phyloP scores from a whole-genome alignment of 1,140 invertebrate genomes.

The Drosophila repleta region DNA sequence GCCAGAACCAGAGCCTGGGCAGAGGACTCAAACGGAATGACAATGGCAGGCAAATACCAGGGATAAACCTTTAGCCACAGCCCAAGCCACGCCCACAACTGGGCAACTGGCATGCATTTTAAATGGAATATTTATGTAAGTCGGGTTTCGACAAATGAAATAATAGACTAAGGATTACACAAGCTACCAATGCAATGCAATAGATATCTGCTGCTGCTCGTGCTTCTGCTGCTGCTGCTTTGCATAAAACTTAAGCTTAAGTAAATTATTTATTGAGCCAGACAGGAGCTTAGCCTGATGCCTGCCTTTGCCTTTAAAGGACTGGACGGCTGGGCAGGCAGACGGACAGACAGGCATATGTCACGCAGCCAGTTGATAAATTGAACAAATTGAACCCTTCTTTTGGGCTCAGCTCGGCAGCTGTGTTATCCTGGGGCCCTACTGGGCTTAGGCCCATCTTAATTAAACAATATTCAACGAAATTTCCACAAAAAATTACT shows the following conservation, averaged over 20 bases:
- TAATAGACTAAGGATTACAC: slow-evolving; percentile 79
- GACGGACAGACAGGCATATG: slow-evolving; percentile 5
- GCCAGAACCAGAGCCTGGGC: neutral
- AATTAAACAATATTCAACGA: slow-evolving; percentile 66
- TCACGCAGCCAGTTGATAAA: slow-evolving; percentile 57
- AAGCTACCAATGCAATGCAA: slow-evolving; percentile 38
- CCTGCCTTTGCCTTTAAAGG: slow-evolving; percentile 3
- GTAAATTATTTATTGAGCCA: slow-evolving; percentile 77
- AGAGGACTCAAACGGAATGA: slow-evolving; percentile 35
- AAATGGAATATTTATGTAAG: slow-evolving; percentile 81
- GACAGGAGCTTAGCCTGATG: slow-evolving; percentile 14
- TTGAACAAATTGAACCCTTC: slow-evolving; percentile 32
- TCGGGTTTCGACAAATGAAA: slow-evolving; percentile 61
- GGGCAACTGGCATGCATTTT: slow-evolving; percentile 57
- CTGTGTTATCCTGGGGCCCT: slow-evolving; percentile 16
- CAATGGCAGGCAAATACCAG: slow-evolving; percentile 36
- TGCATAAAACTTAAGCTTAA: slow-evolving; percentile 77
- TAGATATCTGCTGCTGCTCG: slow-evolving; percentile 35
- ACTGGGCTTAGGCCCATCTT: slow-evolving; percentile 40
- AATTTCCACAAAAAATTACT: slow-evolving; percentile 56
- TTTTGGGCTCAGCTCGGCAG: slow-evolving; percentile 3
- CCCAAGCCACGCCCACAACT: neutral
- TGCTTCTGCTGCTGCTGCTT: slow-evolving; percentile 52
- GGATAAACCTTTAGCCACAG: slow-evolving; percentile 43
- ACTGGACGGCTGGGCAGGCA: slow-evolving; percentile 1